Evolutionary conservation across 2,113 vertebrate genomes (phyloP).

Genomic region (Clarias batrachus): DNA sequence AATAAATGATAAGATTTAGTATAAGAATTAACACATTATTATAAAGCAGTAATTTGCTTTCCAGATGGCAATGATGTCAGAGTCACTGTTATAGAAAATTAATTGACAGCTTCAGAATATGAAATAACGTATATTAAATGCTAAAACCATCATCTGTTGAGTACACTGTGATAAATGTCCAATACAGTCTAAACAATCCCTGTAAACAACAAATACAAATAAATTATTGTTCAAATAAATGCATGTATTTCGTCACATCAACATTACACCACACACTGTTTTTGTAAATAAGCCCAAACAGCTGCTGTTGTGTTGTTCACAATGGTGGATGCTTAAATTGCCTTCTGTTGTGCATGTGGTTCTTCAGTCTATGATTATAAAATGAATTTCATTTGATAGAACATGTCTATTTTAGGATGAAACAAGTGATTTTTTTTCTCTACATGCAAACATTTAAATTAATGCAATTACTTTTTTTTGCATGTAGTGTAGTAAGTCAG

Average conservation of each 20-base stretch:
- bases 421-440: not conserved
- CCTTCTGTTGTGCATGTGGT: not conserved
- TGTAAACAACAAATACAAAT: not conserved
- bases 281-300: conserved; percentile 1
- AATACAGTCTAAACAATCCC: not conserved
- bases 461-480: not conserved
- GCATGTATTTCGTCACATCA: not conserved
- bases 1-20: not conserved
- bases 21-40: not conserved
- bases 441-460: too few relatives aligned
- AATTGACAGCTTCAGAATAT: not conserved
- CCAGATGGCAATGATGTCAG: not conserved
- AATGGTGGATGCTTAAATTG: not conserved
- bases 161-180: not conserved
- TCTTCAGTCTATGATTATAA: not conserved
- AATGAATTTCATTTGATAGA: not conserved
- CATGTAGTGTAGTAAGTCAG: not conserved
- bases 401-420: not conserved
- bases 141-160: not conserved
- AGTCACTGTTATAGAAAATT: not conserved
- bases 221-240: not conserved
- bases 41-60: not conserved
- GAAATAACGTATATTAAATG: not conserved
- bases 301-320: not conserved
- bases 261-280: not conserved